Base-by-base conservation (phyloP, 2,113 vertebrate species). In the Colinus virginianus region DNA sequence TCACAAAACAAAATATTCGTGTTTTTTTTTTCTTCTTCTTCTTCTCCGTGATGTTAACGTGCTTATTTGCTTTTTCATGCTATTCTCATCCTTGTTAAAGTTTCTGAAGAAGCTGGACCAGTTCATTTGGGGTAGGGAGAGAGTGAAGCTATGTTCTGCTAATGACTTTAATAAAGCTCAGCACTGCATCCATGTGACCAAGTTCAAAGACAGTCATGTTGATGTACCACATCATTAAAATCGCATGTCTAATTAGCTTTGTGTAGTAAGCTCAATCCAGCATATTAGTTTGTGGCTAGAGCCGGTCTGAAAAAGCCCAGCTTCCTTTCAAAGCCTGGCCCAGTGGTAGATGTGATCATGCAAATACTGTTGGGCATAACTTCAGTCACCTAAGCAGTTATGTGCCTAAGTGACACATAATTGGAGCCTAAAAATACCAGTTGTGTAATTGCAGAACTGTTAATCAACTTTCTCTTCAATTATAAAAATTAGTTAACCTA, bases 401-500 rank as follows among this genome's bases (percentile, higher is more conserved):
- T 76, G 38, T 89, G 70, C 53, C 75, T 88, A 95, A 78, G 43
- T 74, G 90, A 91, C 64, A 83, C 38, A 38, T 87, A 76, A 91
- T 90, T 85, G 63, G 43, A 86, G 43, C 76, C 90, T 93, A 93
- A 93, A 94, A 95, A 80, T 96, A 91, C 79, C 28, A 5, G 82
- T 61, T 90, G 72, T 78, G 72, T 95, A 90, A 94, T 93, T 96
- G 90, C 56, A 85, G 88, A 91, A 86, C 76, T 83, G 93, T 93
- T 95, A 93, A 96, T 91, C 68, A 86, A 74, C 68, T 93, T 95
- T 94, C 71, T 95, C 46, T 74, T 91, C 83, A 91, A 70, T 91
- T 95, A 90, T 17, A 93, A 88, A 85, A 90, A 59, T 93, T 64
- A 88, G 85, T 77, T 92, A 82, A 91, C 86, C 55, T 95, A n/a